Conservation (phyloP, 2,888 invertebrate species). For the Drosophila pullipes region DNA sequence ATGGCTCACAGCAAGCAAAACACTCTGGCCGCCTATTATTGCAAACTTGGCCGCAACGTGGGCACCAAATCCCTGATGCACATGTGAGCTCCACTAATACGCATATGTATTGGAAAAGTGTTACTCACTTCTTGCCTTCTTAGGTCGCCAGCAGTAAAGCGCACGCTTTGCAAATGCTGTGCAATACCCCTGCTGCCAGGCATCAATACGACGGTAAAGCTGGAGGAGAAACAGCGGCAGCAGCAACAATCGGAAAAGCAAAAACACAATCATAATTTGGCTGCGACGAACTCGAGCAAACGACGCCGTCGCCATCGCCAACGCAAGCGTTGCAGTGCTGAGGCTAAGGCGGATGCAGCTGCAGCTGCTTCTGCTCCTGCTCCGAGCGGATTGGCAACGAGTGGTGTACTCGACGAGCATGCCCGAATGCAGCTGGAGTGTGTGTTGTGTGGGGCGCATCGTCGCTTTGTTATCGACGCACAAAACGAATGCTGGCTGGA, state of each 20-base stretch:
- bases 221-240: conserved; percentile 7
- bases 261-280: not conserved
- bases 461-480: conserved; percentile 73
- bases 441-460: conserved; percentile 71
- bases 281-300: not conserved
- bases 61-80: conserved; percentile 83
- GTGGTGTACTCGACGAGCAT: conserved; percentile 42
- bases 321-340: not conserved
- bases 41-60: conserved; percentile 82
- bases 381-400: not conserved
- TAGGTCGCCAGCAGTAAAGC: conserved; percentile 84
- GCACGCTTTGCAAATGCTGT: conserved; percentile 84
- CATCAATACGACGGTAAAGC: conserved; percentile 74
- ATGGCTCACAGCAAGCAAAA: conserved; percentile 81
- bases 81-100: conserved; percentile 76
- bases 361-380: too few species aligned
- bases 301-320: conserved; percentile 29
- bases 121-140: not conserved
- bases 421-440: conserved; percentile 70
- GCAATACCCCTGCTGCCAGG: conserved; percentile 79
- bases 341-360: not conserved
- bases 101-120: not conserved
- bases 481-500: conserved; percentile 84
- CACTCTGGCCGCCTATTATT: conserved; percentile 83
- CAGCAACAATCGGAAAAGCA: not conserved